Base-by-base conservation (phyloP, 2,888 invertebrate species). In the Athrips mouffetella region DNA sequence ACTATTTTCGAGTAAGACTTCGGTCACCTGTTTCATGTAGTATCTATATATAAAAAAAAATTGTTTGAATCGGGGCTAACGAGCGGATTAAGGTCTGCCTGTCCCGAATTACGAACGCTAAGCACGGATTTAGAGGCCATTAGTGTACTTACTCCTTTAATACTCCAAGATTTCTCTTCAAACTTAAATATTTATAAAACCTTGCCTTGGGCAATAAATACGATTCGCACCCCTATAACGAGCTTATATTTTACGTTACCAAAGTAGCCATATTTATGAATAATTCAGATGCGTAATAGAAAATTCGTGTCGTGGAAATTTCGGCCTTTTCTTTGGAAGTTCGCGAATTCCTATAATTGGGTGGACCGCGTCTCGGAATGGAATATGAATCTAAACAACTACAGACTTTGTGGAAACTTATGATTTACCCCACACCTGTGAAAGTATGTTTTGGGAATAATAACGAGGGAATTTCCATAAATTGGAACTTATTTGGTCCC, bases 231-330 rank as follows among this genome's bases (percentile, higher is more conserved):
- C 54, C 45, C 44, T 44, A 48, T 60, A 66, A 61, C 49, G 37
- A 54, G 57, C 58, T 52, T 57, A 55, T 65, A 64, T 64, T 63
- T 67, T 60, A 55, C 52, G 52, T 58, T 54, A 55, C 54, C 50
- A 25, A 45, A 35, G 41, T 52, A 60, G 50, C 56, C 47, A 55
- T 55, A 63, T 64, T 64, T 63, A 73, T 77, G 70, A 76, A 77
- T 80, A 65, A 80, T 76, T 74, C 72, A 76, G 58, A 57, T 60
- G 60, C 54, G 50, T 68, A 70, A 71, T 69, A 70, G 68, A 63
- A 68, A 68, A 59, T 71, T 67, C 61, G 67, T 67, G 63, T 70
- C 59, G 66, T 60, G 65, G 67, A 71, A 73, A 73, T 68, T 70
- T 69, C 18, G 10, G 25, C 16, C 16, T 45, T 20, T 45, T 49